These are phyloP conservation scores for Pachycephus smyrnensis DNA, from an alignment of 2,888 invertebrate genomes.

Conservation along the genomic window DNA sequence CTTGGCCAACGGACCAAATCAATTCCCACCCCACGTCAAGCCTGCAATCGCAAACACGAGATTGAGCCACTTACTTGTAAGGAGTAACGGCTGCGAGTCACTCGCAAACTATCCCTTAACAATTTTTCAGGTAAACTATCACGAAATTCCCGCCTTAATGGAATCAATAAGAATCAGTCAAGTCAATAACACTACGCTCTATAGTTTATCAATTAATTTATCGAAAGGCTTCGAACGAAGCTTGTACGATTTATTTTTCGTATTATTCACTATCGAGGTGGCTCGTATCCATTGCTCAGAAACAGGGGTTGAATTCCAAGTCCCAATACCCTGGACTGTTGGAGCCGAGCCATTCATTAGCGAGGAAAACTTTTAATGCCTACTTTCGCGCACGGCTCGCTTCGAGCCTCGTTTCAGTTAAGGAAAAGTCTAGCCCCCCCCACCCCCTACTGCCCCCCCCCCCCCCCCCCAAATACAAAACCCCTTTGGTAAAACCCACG, in stretches of 20 bases:
- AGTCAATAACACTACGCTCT: no score
- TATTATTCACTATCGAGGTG: background rate
- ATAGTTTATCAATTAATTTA: no score
- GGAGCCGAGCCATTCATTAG: slow-evolving; percentile 35
- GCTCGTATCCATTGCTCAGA: slow-evolving; percentile 1
- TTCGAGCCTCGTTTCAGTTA: slow-evolving; percentile 10
- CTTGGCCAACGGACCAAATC: slow-evolving; percentile 47
- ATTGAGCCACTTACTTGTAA: slow-evolving; percentile 28
- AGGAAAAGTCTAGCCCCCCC: no score
- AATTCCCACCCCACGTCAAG: slow-evolving; percentile 34
- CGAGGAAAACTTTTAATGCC: slow-evolving; percentile 41
- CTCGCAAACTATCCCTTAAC: background rate
- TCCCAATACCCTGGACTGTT: background rate
- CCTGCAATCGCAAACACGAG: slow-evolving; percentile 28
- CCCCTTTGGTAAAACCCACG: no score
- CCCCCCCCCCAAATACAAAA: no score
- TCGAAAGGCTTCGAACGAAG: no score
- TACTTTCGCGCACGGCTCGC: slow-evolving; percentile 28
- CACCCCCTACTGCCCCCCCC: no score
- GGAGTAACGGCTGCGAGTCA: slow-evolving; percentile 17
- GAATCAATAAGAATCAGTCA: no score
- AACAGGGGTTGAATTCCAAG: background rate
- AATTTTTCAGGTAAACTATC: no score
- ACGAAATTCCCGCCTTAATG: no score
- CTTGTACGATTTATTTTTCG: no score